Conservation (phyloP, 2,113 vertebrate genomes). For the Ranitomeya variabilis region DNA sequence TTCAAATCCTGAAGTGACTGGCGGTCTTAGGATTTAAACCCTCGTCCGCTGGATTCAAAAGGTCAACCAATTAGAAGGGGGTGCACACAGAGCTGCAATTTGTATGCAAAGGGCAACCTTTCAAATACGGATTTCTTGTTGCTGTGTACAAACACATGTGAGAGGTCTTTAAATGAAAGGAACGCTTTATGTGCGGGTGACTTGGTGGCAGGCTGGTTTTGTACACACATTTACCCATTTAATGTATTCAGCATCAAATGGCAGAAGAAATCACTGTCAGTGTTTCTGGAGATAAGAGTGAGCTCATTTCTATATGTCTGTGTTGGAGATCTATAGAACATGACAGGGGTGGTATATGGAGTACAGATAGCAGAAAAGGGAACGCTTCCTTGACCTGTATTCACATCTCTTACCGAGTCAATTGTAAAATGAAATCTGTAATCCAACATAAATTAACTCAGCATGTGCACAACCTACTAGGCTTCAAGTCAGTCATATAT, state of each 20-base stretch:
- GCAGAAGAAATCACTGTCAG: slow-evolving; percentile 16
- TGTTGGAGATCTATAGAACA: slow-evolving; percentile 30
- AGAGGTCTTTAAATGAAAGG: slow-evolving; percentile 58
- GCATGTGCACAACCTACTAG: neutral
- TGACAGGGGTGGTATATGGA: neutral
- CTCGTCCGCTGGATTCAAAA: slow-evolving; percentile 71
- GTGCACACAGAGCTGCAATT: slow-evolving; percentile 68
- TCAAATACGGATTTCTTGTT: slow-evolving; percentile 65
- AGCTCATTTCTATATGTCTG: neutral
- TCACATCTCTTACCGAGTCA: neutral
- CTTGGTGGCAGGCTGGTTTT: slow-evolving; percentile 37
- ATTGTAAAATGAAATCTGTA: neutral
- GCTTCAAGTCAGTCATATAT: neutral
- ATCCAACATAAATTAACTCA: neutral
- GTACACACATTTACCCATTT: slow-evolving; percentile 32
- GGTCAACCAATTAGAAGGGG: slow-evolving; percentile 76
- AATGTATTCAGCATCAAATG: slow-evolving; percentile 41
- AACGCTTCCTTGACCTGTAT: neutral
- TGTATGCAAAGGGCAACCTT: slow-evolving; percentile 76
- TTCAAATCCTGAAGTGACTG: slow-evolving; percentile 67
- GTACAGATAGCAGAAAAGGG: neutral
- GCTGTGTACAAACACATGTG: slow-evolving; percentile 64
- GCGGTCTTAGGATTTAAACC: slow-evolving; percentile 72
- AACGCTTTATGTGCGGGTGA: slow-evolving; percentile 32
- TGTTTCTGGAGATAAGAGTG: slow-evolving; percentile 25